Percentiles rank a stretch among this genome's conserved stretches.
Evolutionary conservation across 2,113 vertebrate genomes (phyloP).

Genomic region (Peromyscus leucopus): DNA sequence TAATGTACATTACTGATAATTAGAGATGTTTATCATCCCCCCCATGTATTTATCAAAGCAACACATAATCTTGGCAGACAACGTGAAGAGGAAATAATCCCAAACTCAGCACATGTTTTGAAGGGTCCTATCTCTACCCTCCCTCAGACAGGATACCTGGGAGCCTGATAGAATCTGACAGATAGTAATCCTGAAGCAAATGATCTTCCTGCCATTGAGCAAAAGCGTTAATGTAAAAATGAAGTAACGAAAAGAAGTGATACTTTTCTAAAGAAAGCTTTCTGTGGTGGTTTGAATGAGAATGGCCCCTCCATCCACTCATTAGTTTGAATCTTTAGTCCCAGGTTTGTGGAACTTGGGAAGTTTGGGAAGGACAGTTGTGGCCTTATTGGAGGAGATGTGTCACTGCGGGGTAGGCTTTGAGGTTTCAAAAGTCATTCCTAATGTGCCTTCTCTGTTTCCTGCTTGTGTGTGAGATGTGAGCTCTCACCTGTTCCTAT

Average conservation of each 20-base stretch:
- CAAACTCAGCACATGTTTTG: neutral
- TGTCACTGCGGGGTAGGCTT: neutral
- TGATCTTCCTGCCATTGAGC: neutral
- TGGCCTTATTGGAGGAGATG: too few relatives aligned
- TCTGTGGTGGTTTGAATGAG: neutral
- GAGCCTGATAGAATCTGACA: neutral
- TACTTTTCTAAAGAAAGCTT: neutral
- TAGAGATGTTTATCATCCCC: neutral
- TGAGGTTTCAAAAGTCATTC: neutral
- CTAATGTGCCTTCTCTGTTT: neutral
- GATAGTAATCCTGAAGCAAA: neutral
- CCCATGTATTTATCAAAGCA: neutral
- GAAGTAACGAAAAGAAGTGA: neutral
- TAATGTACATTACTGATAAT: neutral
- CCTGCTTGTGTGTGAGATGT: neutral
- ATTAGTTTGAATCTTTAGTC: neutral
- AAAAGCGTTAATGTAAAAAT: neutral
- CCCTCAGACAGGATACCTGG: neutral
- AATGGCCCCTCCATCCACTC: neutral
- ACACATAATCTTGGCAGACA: conserved; percentile 30
- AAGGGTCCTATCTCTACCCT: conserved; percentile 8
- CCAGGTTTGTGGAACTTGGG: too few relatives aligned
- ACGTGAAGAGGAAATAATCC: neutral
- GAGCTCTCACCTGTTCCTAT: neutral
- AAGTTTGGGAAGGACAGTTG: neutral